These are phyloP conservation scores for Erpobdella octoculata DNA, from an alignment of 2,888 invertebrate species.

Conservation along the genomic window DNA sequence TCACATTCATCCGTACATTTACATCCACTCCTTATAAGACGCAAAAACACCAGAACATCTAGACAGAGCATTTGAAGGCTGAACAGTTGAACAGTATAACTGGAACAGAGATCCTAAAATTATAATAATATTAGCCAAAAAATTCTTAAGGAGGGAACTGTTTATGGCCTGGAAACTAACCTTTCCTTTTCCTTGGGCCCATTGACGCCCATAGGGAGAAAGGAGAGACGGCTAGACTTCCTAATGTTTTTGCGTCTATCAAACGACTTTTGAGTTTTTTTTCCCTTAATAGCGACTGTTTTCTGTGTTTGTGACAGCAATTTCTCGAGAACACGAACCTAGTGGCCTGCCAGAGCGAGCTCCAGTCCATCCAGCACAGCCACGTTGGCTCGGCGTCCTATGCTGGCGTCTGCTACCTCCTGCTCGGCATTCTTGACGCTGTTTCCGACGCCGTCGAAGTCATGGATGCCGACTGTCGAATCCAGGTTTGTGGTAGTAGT, in stretches of 20 bases:
- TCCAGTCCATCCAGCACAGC: constrained; percentile 70
- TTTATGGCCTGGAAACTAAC: too few relatives aligned
- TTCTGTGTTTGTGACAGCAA: constrained; percentile 54
- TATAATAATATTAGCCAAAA: too few relatives aligned
- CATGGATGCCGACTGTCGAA: constrained; percentile 74
- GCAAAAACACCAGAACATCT: neutral
- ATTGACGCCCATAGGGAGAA: neutral
- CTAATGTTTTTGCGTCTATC: neutral
- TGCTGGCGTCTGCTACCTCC: constrained; percentile 69
- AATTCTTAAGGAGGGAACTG: too few relatives aligned
- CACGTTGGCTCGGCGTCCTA: constrained; percentile 68
- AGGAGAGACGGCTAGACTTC: neutral
- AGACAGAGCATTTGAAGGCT: too few relatives aligned
- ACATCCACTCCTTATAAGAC: neutral
- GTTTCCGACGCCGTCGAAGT: constrained; percentile 78
- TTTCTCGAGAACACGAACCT: constrained; percentile 57
- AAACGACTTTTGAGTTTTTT: neutral
- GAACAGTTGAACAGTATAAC: too few relatives aligned
- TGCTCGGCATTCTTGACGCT: constrained; percentile 77
- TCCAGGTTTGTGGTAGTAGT: constrained; percentile 60
- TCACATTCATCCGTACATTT: too few relatives aligned
- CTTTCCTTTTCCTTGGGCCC: too few relatives aligned
- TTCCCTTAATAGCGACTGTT: too few relatives aligned
- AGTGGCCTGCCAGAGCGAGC: constrained; percentile 60
- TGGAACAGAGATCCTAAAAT: too few relatives aligned